Conservation (phyloP, 2,113 vertebrate species). For the Ranitomeya imitator region DNA sequence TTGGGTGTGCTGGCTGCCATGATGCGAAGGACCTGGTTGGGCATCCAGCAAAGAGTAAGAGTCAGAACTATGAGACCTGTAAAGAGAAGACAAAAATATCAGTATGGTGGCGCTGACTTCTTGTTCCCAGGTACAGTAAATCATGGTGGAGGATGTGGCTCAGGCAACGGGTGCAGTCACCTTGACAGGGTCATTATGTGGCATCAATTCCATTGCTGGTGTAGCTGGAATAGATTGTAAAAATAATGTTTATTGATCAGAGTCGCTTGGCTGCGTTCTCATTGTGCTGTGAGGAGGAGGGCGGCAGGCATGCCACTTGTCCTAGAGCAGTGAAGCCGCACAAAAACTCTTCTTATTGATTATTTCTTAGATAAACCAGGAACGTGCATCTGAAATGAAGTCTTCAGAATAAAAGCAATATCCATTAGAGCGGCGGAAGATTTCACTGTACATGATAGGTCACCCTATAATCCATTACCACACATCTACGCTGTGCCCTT, state of each 20-base stretch:
- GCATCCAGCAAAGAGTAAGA: constrained; percentile 88
- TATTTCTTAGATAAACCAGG: constrained; percentile 14
- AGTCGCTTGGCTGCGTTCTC: not conserved
- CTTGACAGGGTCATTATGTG: constrained; percentile 5
- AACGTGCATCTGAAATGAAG: not conserved
- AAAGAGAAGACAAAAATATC: constrained; percentile 39
- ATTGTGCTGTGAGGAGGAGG: not conserved
- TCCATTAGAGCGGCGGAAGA: not conserved
- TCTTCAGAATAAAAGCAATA: not conserved
- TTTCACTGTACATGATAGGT: not conserved
- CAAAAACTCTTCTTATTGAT: not conserved
- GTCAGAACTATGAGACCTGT: constrained; percentile 86
- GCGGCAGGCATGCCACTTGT: not conserved
- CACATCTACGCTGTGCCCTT: too few species aligned
- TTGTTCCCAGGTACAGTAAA: not conserved
- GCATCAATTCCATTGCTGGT: not conserved
- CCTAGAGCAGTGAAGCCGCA: not conserved
- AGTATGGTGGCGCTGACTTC: not conserved
- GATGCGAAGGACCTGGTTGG: constrained; percentile 87
- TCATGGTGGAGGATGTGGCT: not conserved
- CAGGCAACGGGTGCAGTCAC: not conserved
- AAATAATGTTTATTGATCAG: constrained; percentile 51
- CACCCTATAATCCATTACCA: not conserved
- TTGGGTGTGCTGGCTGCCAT: constrained; percentile 87
- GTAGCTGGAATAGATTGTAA: constrained; percentile 23